Evolutionary conservation across 2,797 vertebrate genomes (phyloP), one percentile per base, ranked within the genome.

Genomic region (Pelochelys cantorii): DNA sequence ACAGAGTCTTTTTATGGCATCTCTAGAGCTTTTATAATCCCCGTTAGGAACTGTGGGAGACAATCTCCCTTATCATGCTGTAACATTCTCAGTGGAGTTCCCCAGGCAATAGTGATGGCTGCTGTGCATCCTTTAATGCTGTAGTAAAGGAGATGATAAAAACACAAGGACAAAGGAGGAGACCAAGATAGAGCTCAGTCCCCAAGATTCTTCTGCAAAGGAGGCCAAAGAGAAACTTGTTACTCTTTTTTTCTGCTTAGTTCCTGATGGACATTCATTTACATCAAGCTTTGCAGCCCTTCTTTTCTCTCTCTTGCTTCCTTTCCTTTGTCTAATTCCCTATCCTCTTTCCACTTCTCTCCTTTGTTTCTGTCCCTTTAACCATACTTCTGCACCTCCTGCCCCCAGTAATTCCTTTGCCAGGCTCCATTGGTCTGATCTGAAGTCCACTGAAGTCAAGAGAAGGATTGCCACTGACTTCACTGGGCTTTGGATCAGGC

Each of bases 331-430:
- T 14, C 77, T 53, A 29, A n/a, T 57, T 54, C 34, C 31, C 54
- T 71, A 59, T 23, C 52, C 15, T 48, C 27, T n/a, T 54, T 29
- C 48, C 29, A 11, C 57, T 52, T n/a, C 20, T 54, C 65, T 56
- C 55, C 53, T 37, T 29, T 77, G 42, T 77, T 48, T 77, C 14
- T 29, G 14, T 48, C 42, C 74, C 25, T 48, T 52, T 52, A 29
- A 42, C 7, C 14, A 77, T 4, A 1, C 7, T 29, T 77, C 42
- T 7, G 2, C 12, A 4, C 42, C n/a, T n/a, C n/a, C n/a, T n/a
- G n/a, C 42, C 42, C 42, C 5, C 42, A 42, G 42, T 42, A 42
- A 42, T 42, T 7, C 1, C 42, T 77, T 52, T 27, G 25, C 74
- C 25, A 52, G 12, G 27, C 74, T 77, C 23, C 74, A 8, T 29